phyloP scores from a whole-genome alignment of 2,113 vertebrate species.

The Esox niger region DNA sequence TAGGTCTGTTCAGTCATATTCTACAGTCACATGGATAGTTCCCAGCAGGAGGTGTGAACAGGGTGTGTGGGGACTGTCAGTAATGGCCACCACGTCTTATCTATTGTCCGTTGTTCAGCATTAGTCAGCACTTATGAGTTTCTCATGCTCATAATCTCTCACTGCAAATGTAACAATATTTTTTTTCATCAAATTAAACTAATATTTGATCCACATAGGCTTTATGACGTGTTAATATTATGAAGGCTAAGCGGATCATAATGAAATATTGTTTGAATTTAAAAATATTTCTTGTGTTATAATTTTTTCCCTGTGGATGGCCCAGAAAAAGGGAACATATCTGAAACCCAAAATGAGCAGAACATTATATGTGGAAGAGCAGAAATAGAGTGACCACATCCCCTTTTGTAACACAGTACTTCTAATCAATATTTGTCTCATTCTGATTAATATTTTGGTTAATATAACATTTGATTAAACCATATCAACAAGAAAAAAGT shows the following conservation, averaged over 20 bases:
- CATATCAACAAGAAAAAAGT: neutral
- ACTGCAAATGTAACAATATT: too few species aligned
- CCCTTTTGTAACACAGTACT: neutral
- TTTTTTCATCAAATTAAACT: too few species aligned
- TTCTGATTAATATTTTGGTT: neutral
- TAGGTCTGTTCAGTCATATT: too few species aligned
- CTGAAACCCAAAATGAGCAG: slow-evolving; percentile 20
- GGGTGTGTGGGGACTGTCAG: too few species aligned
- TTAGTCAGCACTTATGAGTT: too few species aligned
- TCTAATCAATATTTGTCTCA: neutral
- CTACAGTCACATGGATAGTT: too few species aligned
- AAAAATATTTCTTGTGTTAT: neutral
- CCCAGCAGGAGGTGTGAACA: too few species aligned
- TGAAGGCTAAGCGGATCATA: neutral
- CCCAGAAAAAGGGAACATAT: slow-evolving; percentile 37
- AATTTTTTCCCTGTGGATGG: slow-evolving; percentile 12
- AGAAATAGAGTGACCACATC: neutral
- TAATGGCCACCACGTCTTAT: too few species aligned
- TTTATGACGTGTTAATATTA: neutral
- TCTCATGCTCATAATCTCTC: too few species aligned
- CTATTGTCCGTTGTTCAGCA: too few species aligned
- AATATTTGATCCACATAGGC: too few species aligned
- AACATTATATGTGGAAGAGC: neutral
- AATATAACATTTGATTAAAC: neutral
- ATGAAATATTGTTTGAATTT: neutral